These are phyloP conservation scores for Clarias platycephalus DNA, from an alignment of 2,797 vertebrate species.

Conservation along the genomic window DNA sequence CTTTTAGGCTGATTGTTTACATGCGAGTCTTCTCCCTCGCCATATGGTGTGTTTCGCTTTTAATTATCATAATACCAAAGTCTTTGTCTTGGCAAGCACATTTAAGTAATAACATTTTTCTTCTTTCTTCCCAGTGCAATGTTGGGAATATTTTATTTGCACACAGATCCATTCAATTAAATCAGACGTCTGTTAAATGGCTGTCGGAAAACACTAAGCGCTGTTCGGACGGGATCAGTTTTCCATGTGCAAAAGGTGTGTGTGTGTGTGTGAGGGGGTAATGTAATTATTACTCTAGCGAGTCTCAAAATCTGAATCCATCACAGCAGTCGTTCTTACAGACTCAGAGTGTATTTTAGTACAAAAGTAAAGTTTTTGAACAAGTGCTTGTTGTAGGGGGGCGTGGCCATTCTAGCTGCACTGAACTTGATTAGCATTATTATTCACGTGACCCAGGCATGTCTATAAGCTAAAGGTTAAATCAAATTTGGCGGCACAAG, in stretches of 20 bases:
- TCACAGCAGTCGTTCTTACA: not conserved
- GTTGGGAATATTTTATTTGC: constrained; percentile 55
- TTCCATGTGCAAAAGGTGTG: not conserved
- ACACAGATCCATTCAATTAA: constrained; percentile 62
- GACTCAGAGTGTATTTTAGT: not conserved
- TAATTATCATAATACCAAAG: constrained; percentile 80
- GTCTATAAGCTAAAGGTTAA: not conserved
- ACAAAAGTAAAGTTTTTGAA: not conserved
- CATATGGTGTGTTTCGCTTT: constrained; percentile 78
- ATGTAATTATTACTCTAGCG: not conserved
- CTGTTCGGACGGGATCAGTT: constrained; percentile 2
- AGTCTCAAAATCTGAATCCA: not conserved
- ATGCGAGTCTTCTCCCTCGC: constrained; percentile 69
- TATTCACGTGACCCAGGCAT: not conserved
- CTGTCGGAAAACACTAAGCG: constrained; percentile 58
- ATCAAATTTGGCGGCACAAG: too few relatives aligned
- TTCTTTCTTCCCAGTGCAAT: constrained; percentile 57
- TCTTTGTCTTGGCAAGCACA: constrained; percentile 78
- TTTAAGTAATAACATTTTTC: constrained; percentile 79
- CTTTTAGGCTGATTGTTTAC: constrained; percentile 80
- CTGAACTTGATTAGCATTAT: not conserved
- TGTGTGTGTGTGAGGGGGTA: not conserved
- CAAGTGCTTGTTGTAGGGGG: not conserved
- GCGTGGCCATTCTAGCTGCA: not conserved
- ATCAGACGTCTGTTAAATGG: constrained; percentile 51